Base-by-base conservation (phyloP, 2,888 invertebrate species). In the Nycteola revayana region DNA sequence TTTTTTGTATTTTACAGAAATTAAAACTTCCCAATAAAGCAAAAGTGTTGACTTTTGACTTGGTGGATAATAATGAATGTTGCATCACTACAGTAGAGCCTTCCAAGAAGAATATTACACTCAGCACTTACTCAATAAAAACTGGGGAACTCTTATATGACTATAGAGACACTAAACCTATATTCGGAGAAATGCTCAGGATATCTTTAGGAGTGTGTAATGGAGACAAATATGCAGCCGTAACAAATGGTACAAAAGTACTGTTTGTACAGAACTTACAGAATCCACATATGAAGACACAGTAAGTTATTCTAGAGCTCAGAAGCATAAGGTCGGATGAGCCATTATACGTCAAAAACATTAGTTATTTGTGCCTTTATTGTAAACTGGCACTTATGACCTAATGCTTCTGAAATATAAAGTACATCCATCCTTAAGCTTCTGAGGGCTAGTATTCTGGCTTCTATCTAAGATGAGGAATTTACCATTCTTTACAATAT, bases 181-280 rank as follows among this genome's bases (percentile, higher is more conserved):
- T 27, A 8, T 33, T 35, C 3, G 35, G 18, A 39, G 46, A 47
- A 22, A 48, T 85, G 47, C 48, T 85, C 6, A 60, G 65, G 32
- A 79, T 86, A 0, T 69, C 85, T 0, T 38, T 89, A n/a, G 89
- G 89, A 4, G 69, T 68, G 60, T 81, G 71, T 36, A 65, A 79
- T 28, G 74, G 75, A 10, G 76, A 82, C 9, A 68, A 65, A 54
- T 83, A 75, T 74, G 89, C 77, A 25, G 88, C 86, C 7, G 55
- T 89, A 9, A 61, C 66, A 10, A 86, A 87, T 64, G 87, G 84
- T 18, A 75, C 80, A 1, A 74, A 67, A 46, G 58, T 34, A 30
- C 49, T 89, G 10, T 75, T 59, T 31, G 66, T 89, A 22, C 88
- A 86, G 49, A 82, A 86, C 53, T 51, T 87, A 28, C 48, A 66